Conservation (phyloP, 2,797 vertebrate genomes). For the Brachymystax lenok region DNA sequence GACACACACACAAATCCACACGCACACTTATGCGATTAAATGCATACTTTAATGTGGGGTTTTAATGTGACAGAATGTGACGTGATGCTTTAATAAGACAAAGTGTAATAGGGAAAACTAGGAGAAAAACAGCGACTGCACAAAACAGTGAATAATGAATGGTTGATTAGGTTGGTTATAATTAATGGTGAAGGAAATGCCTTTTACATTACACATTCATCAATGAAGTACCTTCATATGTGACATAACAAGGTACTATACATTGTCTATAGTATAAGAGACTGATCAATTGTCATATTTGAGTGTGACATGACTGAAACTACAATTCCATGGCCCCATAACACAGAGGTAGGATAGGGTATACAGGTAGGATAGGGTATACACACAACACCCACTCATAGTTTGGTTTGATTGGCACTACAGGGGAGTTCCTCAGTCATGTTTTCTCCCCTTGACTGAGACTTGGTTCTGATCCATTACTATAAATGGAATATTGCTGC, state of each 20-base stretch:
- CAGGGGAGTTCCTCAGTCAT: neutral
- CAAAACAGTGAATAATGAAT: neutral
- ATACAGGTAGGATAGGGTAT: neutral
- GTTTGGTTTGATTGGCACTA: neutral
- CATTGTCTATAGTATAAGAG: neutral
- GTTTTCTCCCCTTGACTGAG: conserved; percentile 11
- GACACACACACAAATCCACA: conserved; percentile 37
- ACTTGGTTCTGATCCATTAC: conserved; percentile 30
- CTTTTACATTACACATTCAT: neutral
- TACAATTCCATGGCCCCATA: neutral
- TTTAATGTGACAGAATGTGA: conserved; percentile 1
- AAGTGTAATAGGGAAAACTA: neutral
- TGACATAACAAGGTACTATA: too few species aligned
- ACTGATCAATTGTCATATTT: neutral
- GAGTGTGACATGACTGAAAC: neutral
- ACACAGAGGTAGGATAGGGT: neutral
- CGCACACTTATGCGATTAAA: conserved; percentile 56
- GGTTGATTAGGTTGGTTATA: neutral
- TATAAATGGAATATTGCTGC: too few species aligned
- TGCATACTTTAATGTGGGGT: conserved; percentile 17
- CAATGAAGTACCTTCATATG: too few species aligned
- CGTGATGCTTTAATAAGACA: neutral
- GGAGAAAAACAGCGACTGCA: neutral
- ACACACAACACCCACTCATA: neutral
- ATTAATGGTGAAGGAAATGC: neutral